Evolutionary conservation across 92 coral and sea anemone genomes (phyloP).

Genomic region (Palythoa heliodiscus): DNA sequence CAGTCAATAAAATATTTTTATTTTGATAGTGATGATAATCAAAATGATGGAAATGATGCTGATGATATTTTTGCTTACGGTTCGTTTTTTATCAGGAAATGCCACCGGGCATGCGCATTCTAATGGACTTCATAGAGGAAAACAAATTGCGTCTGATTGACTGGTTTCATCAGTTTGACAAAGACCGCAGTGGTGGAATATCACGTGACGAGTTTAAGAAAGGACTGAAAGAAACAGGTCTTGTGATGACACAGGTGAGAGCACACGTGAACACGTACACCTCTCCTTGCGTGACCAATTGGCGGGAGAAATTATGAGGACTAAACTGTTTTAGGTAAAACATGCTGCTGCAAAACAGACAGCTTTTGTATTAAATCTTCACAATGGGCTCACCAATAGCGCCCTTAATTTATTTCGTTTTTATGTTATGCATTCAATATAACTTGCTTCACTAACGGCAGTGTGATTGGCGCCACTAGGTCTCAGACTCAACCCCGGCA

Average conservation of each 20-base stretch:
- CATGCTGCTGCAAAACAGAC: too few relatives aligned
- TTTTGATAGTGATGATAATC: background rate
- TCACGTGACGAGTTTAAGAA: slow-evolving; percentile 92
- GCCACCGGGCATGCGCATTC: slow-evolving; percentile 97
- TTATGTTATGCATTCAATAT: too few relatives aligned
- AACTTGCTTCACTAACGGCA: too few relatives aligned
- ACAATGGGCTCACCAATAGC: too few relatives aligned
- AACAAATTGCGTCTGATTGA: slow-evolving; percentile 97
- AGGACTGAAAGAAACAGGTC: slow-evolving; percentile 95
- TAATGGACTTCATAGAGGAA: slow-evolving; percentile 85
- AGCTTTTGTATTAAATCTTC: too few relatives aligned
- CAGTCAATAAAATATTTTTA: background rate
- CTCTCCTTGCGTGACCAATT: too few relatives aligned
- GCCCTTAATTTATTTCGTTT: too few relatives aligned
- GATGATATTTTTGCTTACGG: background rate
- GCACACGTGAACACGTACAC: too few relatives aligned
- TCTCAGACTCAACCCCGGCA: too few relatives aligned
- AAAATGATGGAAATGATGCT: background rate
- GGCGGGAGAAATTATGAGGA: too few relatives aligned
- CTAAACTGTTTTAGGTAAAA: too few relatives aligned
- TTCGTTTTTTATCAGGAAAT: slow-evolving; percentile 68
- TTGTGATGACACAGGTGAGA: slow-evolving; percentile 93
- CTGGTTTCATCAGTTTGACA: slow-evolving; percentile 99
- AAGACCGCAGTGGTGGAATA: slow-evolving; percentile 98
- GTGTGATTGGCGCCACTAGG: too few relatives aligned